Evolutionary conservation across 2,888 invertebrate genomes (phyloP), one percentile per base, ranked within the genome.

Genomic region (Mesorhabditis spiculigera): DNA sequence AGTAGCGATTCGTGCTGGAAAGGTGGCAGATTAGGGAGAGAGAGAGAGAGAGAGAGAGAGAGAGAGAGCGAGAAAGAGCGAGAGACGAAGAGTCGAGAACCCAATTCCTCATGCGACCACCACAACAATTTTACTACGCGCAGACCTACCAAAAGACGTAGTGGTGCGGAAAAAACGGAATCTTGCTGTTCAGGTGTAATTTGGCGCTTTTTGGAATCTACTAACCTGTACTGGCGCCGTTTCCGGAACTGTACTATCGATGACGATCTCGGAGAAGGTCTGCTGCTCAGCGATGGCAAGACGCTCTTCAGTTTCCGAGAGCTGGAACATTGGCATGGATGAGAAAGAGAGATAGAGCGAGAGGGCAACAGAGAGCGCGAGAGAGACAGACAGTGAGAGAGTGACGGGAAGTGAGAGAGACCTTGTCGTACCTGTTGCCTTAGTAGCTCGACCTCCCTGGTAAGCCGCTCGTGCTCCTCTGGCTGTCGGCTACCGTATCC

Each of bases 1-100:
- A 66, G 58, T 42, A 69, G 69, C 4, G 69, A 65, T 13, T 69
- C 69, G 50, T 64, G 43, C 69, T 69, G 43, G 4, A 69, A 65
- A 50, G 8, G 8, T n/a, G 58, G 58, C 10, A 50, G 58, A 50
- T 50, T 13, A 50, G n/a, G 13, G 10, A 43, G 44, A 63, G 41
- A 13, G 16, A 28, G 28, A 28, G 28, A 28, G 28, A 3, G 28
- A 28, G 28, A 3, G 28, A 28, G 28, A 28, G 28, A 3, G 28
- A 28, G 3, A 28, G 28, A 28, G 28, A 28, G 28, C 1, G 28
- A 28, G 28, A 28, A 3, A 28, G 28, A 28, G 28, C 28, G 28
- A 28, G 28, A 28, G 28, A 28, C n/a, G n/a, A n/a, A n/a, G 8
- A 50, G 13, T 10, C 13, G 58, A 58, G n/a, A 58, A 58, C 10